phyloP scores from a whole-genome alignment of 2,888 invertebrate species.

The Drosophila formosana region DNA sequence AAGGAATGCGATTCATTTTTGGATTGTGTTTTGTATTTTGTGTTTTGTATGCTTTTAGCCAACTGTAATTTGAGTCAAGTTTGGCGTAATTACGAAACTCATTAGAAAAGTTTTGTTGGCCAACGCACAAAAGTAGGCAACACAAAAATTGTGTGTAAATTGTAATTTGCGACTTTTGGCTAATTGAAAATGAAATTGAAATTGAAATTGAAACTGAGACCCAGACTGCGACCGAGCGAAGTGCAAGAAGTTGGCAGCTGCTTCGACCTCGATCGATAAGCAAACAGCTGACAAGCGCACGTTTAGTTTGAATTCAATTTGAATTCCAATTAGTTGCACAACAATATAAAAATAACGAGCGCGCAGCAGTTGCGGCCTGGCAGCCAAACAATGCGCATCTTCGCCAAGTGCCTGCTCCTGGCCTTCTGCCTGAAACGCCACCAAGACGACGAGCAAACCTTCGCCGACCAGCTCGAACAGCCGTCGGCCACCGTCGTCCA shows the following conservation, averaged over 20 bases:
- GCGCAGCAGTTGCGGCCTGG: constrained; percentile 23
- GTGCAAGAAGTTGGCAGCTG: constrained; percentile 25
- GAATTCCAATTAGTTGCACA: constrained; percentile 34
- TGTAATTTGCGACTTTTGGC: constrained; percentile 22
- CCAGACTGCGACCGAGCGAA: background rate
- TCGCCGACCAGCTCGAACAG: constrained; percentile 45
- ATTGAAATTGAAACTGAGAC: constrained; percentile 50
- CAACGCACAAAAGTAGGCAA: constrained; percentile 48
- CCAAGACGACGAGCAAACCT: constrained; percentile 51
- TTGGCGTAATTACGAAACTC: constrained; percentile 76
- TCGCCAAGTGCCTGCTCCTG: constrained; percentile 47
- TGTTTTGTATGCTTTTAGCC: constrained; percentile 30
- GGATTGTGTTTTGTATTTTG: background rate
- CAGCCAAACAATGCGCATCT: constrained; percentile 49
- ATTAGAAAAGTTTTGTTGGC: constrained; percentile 52
- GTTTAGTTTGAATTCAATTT: constrained; percentile 22
- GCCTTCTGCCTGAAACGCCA: constrained; percentile 40
- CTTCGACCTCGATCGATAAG: constrained; percentile 32
- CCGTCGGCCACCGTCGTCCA: constrained; percentile 9
- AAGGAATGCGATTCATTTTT: too few species aligned
- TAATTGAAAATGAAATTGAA: constrained; percentile 60
- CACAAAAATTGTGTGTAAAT: constrained; percentile 39
- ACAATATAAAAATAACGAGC: constrained; percentile 24
- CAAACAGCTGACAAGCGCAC: constrained; percentile 49
- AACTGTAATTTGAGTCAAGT: constrained; percentile 56